Conservation (phyloP, 1,140 invertebrate species). For the Plectrocnemia conspersa region DNA sequence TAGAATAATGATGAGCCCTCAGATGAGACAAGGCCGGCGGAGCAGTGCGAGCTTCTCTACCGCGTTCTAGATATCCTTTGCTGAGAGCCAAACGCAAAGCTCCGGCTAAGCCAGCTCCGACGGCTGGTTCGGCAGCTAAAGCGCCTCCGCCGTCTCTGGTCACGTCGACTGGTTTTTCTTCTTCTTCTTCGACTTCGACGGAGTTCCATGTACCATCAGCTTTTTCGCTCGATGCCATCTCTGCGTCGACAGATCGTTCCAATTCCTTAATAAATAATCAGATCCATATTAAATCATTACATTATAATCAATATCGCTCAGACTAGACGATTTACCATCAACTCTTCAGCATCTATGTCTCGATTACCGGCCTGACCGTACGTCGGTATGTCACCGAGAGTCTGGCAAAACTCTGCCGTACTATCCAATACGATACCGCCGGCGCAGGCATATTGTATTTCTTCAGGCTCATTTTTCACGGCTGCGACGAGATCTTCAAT, state of each 20-base stretch:
- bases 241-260: slow-evolving; percentile 32
- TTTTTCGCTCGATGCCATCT: slow-evolving; percentile 28
- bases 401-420: slow-evolving; percentile 95
- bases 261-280: slow-evolving; percentile 20
- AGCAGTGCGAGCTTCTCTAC: slow-evolving; percentile 67
- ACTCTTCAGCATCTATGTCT: slow-evolving; percentile 76
- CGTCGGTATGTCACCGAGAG: slow-evolving; percentile 91
- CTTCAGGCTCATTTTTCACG: slow-evolving; percentile 45
- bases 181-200: slow-evolving; percentile 41
- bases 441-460: slow-evolving; percentile 44
- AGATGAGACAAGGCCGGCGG: slow-evolving; percentile 53
- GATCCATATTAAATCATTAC: slow-evolving; percentile 13
- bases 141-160: slow-evolving; percentile 36
- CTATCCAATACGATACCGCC: slow-evolving; percentile 82
- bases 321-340: slow-evolving; percentile 60
- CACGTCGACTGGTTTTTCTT: slow-evolving; percentile 37
- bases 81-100: slow-evolving; percentile 89
- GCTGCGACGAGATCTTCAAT: slow-evolving; percentile 45
- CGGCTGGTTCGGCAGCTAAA: slow-evolving; percentile 90
- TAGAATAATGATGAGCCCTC: slow-evolving; percentile 90
- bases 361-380: slow-evolving; percentile 85
- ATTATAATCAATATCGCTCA: not conserved
- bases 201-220: slow-evolving; percentile 42
- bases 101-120: slow-evolving; percentile 87
- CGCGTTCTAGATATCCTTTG: slow-evolving; percentile 89